Base-by-base conservation (phyloP, 2,888 invertebrate genomes). In the Troides helena region DNA sequence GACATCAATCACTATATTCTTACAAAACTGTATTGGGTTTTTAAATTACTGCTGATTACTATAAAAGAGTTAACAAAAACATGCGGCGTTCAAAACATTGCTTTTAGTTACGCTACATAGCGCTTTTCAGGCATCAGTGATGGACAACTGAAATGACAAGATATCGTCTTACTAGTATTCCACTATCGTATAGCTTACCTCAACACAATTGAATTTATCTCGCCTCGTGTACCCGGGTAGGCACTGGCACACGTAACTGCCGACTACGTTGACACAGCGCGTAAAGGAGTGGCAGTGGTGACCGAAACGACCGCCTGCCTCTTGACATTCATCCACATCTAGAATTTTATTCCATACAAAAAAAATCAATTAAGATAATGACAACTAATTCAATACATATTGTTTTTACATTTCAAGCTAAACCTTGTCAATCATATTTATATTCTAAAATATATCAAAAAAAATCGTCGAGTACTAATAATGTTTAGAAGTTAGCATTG, bases 221-320 rank as follows among this genome's bases (percentile, higher is more conserved):
- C 95, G 91, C 74, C 96, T 93, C 72, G 94, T 94, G 87, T 96
- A 97, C 8, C 97, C 97, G 30, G 95, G 94, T 77, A 96, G 92
- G 88, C 98, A 98, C 89, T 96, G 95, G 90, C 98, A 98, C 74
- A 95, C 94, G 89, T 97, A 98, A 74, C 96, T 95, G 71, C 98
- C 97, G 68, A 95, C 92, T 60, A 95, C 95, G 91, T 98, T 98
- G 75, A 97, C 95, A 86, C 98, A 98, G 74, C 94, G 94, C 69
- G 97, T 97, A 92, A 97, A 96, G 75, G 95, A 94, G 86, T 96
- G 95, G 87, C 98, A 98, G 89, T 97, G 97, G 87, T 97, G 97
- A 25, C 97, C 97, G 80, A 95, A 95, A 66, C 95, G 93, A 21
- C 95, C 96, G 64, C 96, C 97, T 75, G 95, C 94, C 79, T 95